A percentile compares a stretch with the other conserved stretches of the same genome.
Conservation (phyloP, 2,888 invertebrate species). For the Entomobrya multifasciata region DNA sequence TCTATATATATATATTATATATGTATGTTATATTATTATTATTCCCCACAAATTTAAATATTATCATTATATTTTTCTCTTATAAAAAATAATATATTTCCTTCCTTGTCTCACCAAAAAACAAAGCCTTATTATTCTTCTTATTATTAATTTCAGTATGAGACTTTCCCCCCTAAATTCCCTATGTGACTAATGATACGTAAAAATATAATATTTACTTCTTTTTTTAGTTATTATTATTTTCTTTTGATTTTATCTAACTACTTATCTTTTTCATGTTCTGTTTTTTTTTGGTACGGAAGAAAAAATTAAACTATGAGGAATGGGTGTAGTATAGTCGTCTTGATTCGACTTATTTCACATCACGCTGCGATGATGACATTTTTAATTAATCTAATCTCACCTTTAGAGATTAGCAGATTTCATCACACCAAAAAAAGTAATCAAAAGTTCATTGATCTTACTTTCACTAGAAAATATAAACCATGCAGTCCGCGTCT, state of each 20-base stretch:
- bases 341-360: constrained; percentile 47
- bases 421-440: not conserved
- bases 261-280: constrained; percentile 9
- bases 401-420: too few relatives aligned
- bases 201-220: not conserved
- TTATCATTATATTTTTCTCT: constrained; percentile 49
- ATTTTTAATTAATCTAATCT: not conserved
- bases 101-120: constrained; percentile 59
- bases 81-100: constrained; percentile 1
- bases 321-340: constrained; percentile 61
- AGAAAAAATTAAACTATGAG: constrained; percentile 31
- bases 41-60: constrained; percentile 58
- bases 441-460: too few relatives aligned
- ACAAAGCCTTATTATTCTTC: too few relatives aligned
- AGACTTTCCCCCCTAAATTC: constrained; percentile 53
- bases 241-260: not conserved
- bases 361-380: too few relatives aligned
- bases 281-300: constrained; percentile 43
- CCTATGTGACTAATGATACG: constrained; percentile 64
- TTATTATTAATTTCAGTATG: too few relatives aligned
- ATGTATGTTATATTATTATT: constrained; percentile 64
- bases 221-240: not conserved
- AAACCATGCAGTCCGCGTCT: too few relatives aligned
- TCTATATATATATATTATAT: constrained; percentile 54
- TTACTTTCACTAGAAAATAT: too few relatives aligned